Conservation (phyloP, 2,888 invertebrate genomes). For the Cryptosula pallasiana region DNA sequence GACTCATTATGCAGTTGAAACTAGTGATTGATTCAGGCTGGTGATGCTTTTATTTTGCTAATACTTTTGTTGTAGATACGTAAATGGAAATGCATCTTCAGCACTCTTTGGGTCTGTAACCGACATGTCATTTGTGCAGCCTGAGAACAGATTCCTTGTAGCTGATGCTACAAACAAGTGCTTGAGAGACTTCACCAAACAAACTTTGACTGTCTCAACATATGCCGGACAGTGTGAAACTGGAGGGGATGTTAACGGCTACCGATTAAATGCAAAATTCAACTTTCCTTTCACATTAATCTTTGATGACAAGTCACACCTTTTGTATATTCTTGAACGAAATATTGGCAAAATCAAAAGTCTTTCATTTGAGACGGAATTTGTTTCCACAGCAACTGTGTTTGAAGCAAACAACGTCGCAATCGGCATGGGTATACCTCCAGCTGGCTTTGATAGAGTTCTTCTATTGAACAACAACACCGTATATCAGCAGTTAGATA, state of each 20-base stretch:
- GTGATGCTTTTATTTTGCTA: no score
- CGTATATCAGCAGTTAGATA: background rate
- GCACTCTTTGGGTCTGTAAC: no score
- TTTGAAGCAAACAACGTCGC: background rate
- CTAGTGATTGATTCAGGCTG: no score
- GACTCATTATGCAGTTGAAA: no score
- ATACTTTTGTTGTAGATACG: no score
- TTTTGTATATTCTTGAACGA: background rate
- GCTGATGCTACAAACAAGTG: background rate
- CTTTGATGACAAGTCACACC: background rate
- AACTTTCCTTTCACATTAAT: background rate
- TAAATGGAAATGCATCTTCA: no score
- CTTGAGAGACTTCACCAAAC: background rate
- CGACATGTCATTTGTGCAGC: no score
- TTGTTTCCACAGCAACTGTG: background rate
- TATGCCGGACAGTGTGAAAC: background rate
- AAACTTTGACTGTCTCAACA: background rate
- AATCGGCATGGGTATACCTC: background rate
- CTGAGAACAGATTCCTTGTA: no score
- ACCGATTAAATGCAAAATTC: background rate
- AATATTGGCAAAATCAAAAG: background rate
- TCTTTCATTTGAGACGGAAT: background rate
- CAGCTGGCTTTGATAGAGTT: background rate
- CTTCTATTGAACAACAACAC: background rate
- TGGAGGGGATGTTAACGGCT: background rate